phyloP scores from a whole-genome alignment of 92 coral and sea anemone species.

The Anthopleura xanthogrammica region DNA sequence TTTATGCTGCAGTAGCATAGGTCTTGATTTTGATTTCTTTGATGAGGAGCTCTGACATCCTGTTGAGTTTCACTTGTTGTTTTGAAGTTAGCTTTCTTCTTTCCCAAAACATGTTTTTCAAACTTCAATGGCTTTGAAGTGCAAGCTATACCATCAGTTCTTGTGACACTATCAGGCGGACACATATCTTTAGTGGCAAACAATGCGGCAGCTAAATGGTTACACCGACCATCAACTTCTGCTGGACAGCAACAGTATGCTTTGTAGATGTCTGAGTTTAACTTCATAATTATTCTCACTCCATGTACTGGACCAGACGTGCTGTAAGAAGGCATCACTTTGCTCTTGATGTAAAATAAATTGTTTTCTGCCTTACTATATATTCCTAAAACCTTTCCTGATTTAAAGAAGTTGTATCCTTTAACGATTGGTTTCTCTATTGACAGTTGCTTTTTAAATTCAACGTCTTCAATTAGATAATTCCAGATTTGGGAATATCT shows the following conservation, averaged over 20 bases:
- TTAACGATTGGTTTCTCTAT: background rate
- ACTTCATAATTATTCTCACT: background rate
- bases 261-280: background rate
- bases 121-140: constrained; percentile 39
- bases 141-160: background rate
- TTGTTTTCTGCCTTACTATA: no score
- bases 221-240: constrained; percentile 37
- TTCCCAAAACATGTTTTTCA: constrained; percentile 5
- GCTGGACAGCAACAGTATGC: constrained; percentile 30
- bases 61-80: constrained; percentile 25
- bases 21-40: background rate
- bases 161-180: background rate
- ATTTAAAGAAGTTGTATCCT: background rate
- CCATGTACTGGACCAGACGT: background rate
- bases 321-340: no score
- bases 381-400: background rate
- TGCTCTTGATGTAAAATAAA: no score
- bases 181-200: constrained; percentile 27
- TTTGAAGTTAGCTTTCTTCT: constrained; percentile 42
- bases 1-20: background rate
- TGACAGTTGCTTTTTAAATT: background rate
- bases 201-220: constrained; percentile 41
- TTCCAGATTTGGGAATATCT: background rate
- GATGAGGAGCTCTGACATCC: constrained; percentile 16
- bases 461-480: background rate